Evolutionary conservation across 2,113 vertebrate genomes (phyloP), one percentile per base, ranked within the genome.

Genomic region (Carassius auratus): DNA sequence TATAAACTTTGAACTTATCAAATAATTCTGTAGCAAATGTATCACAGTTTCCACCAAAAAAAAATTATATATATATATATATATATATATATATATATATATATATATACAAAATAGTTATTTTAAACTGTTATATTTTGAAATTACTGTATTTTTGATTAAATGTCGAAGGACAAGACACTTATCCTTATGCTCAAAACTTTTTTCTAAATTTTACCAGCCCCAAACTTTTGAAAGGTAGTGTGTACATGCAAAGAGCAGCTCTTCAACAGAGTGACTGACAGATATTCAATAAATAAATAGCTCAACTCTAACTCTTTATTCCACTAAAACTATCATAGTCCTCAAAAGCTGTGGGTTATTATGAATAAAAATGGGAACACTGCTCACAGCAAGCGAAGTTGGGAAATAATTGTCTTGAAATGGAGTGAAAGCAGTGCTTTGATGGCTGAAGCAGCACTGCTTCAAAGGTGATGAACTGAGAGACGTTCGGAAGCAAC

Each of bases 381-480:
- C 26, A 30, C 15, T 19, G 75, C 75, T 77, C 50, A 33, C 50
- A 77, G 48, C 23, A 57, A 12, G 26, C 8, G 50, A 77, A 57
- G 75, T 55, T 77, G 3, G 8, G 55, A 55, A 52, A 19, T 57
- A 57, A 77, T 52, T 21, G 75, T 77, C 75, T 77, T 77, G 75
- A 33, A 55, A 55, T 52, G 33, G 48, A 77, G 23, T 30, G 50
- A 77, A 77, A 55, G 48, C 45, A 5, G 75, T 8, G 15, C 50
- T 77, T 77, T 57, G 50, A 77, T 55, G 30, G 17, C 50, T 33
- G 50, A 19, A 57, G 26, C 23, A 33, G 17, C 26, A 57, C 38
- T 48, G 71, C 42, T 48, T 74, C 71, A 74, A 74, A 74, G n/a
- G 71, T 74, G 71, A 74, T 74, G n/a, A 74, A 48, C 71, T 48